Evolutionary conservation across 1,140 invertebrate species (phyloP).

Genomic region (Rhysida immarginata): DNA sequence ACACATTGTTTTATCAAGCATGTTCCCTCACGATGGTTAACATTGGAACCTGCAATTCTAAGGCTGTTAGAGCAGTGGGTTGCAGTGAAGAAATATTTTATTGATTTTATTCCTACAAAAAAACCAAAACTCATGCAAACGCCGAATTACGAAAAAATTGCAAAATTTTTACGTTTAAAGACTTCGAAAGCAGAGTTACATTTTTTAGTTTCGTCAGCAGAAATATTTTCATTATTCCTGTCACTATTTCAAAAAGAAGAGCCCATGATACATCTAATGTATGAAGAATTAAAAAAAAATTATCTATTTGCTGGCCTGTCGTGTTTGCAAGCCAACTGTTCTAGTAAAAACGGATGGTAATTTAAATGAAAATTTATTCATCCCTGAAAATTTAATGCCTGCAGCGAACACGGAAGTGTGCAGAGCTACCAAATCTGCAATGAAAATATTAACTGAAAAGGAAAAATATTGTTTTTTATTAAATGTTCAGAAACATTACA

Average conservation of each 20-base stretch:
- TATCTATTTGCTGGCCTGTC: conserved; percentile 8
- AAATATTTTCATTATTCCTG: conserved; percentile 14
- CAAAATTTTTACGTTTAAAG: conserved; percentile 7
- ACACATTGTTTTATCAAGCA: conserved; percentile 19
- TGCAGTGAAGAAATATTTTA: conserved; percentile 15
- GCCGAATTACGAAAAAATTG: conserved; percentile 13
- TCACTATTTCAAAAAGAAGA: conserved; percentile 15
- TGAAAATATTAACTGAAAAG: too few relatives aligned
- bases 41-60: conserved; percentile 14
- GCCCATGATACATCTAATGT: conserved; percentile 15
- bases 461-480: too few relatives aligned
- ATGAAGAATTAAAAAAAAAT: conserved; percentile 11
- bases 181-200: conserved; percentile 9
- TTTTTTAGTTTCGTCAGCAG: conserved; percentile 13
- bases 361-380: too few relatives aligned
- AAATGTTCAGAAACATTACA: too few relatives aligned
- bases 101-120: conserved; percentile 11
- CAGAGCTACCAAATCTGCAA: too few relatives aligned
- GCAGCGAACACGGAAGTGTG: too few relatives aligned
- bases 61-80: conserved; percentile 17
- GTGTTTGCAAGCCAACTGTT: conserved; percentile 7
- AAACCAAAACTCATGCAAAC: conserved; percentile 10
- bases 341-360: too few relatives aligned
- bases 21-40: conserved; percentile 18
- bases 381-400: too few relatives aligned